phyloP scores from a whole-genome alignment of 1,140 invertebrate genomes.

The Panonychus citri region DNA sequence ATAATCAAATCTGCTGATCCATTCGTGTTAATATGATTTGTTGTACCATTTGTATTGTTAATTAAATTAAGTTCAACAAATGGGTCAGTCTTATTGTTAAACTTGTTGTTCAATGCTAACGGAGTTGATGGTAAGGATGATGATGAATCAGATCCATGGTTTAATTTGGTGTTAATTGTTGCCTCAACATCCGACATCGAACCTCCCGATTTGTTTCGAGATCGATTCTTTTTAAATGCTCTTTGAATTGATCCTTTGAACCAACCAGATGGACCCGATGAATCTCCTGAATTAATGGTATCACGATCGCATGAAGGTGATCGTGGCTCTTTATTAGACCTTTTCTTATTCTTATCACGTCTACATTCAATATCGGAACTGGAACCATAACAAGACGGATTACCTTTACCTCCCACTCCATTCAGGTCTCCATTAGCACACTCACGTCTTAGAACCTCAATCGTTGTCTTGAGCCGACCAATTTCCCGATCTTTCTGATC shows the following conservation, averaged over 20 bases:
- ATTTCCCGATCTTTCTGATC: conserved; percentile 89
- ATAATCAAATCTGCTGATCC: background rate
- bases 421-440: background rate
- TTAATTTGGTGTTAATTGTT: background rate
- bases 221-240: conserved; percentile 39
- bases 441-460: conserved; percentile 40
- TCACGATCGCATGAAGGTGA: background rate
- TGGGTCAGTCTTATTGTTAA: too few species aligned
- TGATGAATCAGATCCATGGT: background rate
- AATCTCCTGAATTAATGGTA: background rate
- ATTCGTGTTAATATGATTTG: too few species aligned
- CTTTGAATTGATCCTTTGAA: conserved; percentile 85
- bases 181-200: background rate
- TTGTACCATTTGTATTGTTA: too few species aligned
- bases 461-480: conserved; percentile 63
- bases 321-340: background rate
- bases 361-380: background rate
- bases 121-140: background rate
- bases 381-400: background rate
- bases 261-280: conserved; percentile 24
- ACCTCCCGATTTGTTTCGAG: background rate
- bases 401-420: background rate
- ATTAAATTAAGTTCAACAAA: background rate
- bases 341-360: background rate
- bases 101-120: background rate